Base-by-base conservation (phyloP, 1,140 invertebrate genomes). In the Drosophila novamexicana region DNA sequence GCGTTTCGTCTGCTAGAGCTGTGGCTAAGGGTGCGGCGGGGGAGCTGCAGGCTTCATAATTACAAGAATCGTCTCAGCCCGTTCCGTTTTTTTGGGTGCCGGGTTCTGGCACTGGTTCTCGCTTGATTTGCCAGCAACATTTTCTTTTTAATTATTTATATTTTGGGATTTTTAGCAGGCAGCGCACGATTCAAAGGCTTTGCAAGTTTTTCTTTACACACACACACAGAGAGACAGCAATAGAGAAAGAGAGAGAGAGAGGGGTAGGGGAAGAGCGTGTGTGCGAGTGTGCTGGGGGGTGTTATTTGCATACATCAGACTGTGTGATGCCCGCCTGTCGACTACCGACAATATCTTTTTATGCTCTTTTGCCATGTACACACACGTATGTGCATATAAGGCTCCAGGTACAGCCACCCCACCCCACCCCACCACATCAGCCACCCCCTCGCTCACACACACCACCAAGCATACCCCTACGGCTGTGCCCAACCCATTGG, bases 131-230 rank as follows among this genome's bases (percentile, higher is more conserved):
- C 83, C 79, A 83, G 84, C 73, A 78, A 88, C 84, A 88, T 84
- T 88, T 88, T 88, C 84, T 84, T 88, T 88, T 88, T 88, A 88
- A 89, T 88, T 88, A 88, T 88, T 88, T 89, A 88, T 88, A 89
- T 88, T 88, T 88, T 75, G 84, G 84, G 84, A 88, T 88, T 88
- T 88, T 88, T 88, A 88, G 84, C 82, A 81, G 81, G 78, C 79
- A 73, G 63, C 71, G 52, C 66, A 77, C 80, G 79, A 83, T 84
- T 83, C 81, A 84, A 79, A 80, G 72, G 81, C 66, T 70, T 82
- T 75, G 62, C 73, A 71, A 81, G 47, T 75, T 81, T 57, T 67
- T 56, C 59, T 57, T 56, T 29, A 29, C 22, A 29, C 22, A 22
- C 22, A 44, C 40, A 47, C 36, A 40, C 36, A 32, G 18, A 18